Base-by-base conservation (phyloP, 2,888 invertebrate genomes). In the Ischnura elegans region DNA sequence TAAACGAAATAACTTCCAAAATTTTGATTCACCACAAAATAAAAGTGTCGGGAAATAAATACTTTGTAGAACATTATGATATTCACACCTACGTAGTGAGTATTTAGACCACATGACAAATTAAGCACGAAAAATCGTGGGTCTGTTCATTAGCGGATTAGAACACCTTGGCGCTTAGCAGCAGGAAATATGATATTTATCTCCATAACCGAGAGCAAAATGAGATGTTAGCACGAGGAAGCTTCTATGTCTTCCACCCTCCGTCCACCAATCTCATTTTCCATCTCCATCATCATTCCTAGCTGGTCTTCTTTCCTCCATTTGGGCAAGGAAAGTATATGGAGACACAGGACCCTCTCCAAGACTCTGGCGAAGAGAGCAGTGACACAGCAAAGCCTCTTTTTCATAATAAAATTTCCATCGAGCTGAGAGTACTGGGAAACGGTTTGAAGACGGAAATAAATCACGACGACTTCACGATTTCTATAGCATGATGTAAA, bases 401-500 rank as follows among this genome's bases (percentile, higher is more conserved):
- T 25, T 55, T 51, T 42, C 55, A 43, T 42, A 90, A 90, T 90
- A 90, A 90, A 90, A 90, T 90, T 90, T 61, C 61, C 90, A 90
- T 90, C 90, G 90, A 29, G 76, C 36, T 76, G 76, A 76, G 76
- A 6, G 76, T 21, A 61, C n/a, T 61, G 61, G 61, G 61, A 51
- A 19, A 51, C 19, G 61, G 61, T 61, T 61, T 42, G 51, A 8
- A 42, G 87, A n/a, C 55, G 55, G 47, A 90, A 90, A 90, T 90
- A 90, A 90, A 90, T 90, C 90, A 90, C 90, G 90, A 16, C 21
- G 61, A 55, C 90, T 90, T 61, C 55, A 45, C 55, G 90, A 76
- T 61, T 61, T 55, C 90, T 66, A 90, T 90, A 90, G 43, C 90
- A 61, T 61, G 90, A 90, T 90, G 90, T 61, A 90, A 87, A 87